Base-by-base conservation (phyloP, 2,113 vertebrate genomes). In the Corythornis madagascariensis region DNA sequence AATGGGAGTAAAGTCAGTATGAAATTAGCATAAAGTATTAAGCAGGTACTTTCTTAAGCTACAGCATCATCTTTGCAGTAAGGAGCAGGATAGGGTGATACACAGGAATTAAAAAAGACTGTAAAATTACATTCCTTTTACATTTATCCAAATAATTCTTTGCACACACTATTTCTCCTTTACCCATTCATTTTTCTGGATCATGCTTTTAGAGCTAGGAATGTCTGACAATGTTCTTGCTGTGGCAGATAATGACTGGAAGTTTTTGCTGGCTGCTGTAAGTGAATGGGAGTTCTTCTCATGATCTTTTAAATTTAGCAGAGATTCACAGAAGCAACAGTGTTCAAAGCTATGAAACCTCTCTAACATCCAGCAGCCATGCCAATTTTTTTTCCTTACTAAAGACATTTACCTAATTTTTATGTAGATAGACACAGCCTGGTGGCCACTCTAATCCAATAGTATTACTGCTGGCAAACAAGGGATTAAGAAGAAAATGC, bases 1-100 rank as follows among this genome's bases (percentile, higher is more conserved):
- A 69, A 38, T 75, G 70, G 66, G 76, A 75, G 60, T 89, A 96
- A 95, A 96, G 70, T 65, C 88, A 78, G 87, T 72, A 60, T 67
- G 77, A 97, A 96, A 94, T 94, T 92, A 95, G 25, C 72, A 59
- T 63, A 25, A 92, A 92, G 69, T 85, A 61, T 96, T 92, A 91
- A 95, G 87, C 38, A 93, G 69, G 53, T 91, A 29, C 5, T 55
- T 92, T 92, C 85, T 96, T 85, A 90, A 88, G 53, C 21, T 81
- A 50, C 47, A 73, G 64, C 40, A 45, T 78, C 64, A 50, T 70
- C 9, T 12, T 35, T 72, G 31, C 22, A 55, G 25, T 73, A 64
- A 71, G 66, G 42, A 92, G 40, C 28, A 81, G 80, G 65, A 71
- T n/a, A 64, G 6, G 11, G 21, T 92, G 74, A 67, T 71, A 83